Conservation (phyloP, 1,140 invertebrate species). For the Drosophila elegans region DNA sequence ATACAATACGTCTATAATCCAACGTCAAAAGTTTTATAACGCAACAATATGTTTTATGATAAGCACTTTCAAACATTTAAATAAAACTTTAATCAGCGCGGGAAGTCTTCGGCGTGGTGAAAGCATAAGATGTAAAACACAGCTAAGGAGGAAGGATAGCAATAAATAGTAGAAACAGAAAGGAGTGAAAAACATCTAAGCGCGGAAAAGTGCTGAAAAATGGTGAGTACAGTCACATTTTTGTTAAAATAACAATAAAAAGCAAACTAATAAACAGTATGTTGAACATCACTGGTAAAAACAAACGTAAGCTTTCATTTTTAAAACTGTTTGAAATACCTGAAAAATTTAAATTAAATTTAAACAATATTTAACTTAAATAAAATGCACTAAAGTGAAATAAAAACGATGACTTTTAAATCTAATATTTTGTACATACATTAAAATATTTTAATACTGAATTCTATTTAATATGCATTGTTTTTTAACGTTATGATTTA, state of each 20-base stretch:
- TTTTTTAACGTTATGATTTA: too few relatives aligned
- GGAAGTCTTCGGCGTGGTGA: slow-evolving; percentile 32
- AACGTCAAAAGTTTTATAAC: slow-evolving; percentile 39
- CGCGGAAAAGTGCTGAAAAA: slow-evolving; percentile 34
- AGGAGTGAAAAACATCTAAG: slow-evolving; percentile 29
- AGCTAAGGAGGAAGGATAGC: background rate
- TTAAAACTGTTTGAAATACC: too few relatives aligned
- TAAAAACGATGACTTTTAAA: too few relatives aligned
- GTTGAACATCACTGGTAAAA: too few relatives aligned
- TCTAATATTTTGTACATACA: too few relatives aligned
- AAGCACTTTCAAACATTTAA: slow-evolving; percentile 54
- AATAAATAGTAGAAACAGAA: background rate
- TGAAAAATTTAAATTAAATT: too few relatives aligned
- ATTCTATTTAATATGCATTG: too few relatives aligned
- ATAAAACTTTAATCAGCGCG: slow-evolving; percentile 16
- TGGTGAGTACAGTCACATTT: slow-evolving; percentile 33
- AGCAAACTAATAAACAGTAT: background rate
- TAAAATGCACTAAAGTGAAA: too few relatives aligned
- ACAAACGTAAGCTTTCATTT: too few relatives aligned
- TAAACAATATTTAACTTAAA: too few relatives aligned
- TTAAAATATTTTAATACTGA: too few relatives aligned
- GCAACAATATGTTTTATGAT: slow-evolving; percentile 29
- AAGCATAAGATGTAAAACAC: slow-evolving; percentile 32
- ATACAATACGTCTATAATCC: slow-evolving; percentile 30
- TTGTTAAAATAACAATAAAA: background rate